Percentiles rank a stretch among this genome's conserved stretches.
phyloP scores from a whole-genome alignment of 1,140 invertebrate species.

The Platyscapa corneri region DNA sequence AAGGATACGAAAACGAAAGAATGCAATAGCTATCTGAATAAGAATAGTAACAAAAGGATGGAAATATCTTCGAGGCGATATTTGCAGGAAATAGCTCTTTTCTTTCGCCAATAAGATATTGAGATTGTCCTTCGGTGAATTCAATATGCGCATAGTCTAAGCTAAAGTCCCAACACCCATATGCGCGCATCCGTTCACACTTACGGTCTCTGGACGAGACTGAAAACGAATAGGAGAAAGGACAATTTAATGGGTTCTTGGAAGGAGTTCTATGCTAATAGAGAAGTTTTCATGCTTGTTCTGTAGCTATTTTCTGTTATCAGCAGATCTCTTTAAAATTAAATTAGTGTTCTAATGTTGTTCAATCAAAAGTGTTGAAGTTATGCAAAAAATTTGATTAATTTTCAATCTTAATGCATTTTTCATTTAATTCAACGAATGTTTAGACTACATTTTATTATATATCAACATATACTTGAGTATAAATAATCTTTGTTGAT shows the following conservation, averaged over 20 bases:
- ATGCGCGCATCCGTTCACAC: not conserved
- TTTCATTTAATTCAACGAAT: no score
- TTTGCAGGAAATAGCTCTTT: not conserved
- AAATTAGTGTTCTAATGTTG: no score
- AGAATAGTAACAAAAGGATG: not conserved
- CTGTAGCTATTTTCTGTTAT: not conserved
- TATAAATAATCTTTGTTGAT: no score
- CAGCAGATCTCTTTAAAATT: not conserved
- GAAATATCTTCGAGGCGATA: not conserved
- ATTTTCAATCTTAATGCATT: no score
- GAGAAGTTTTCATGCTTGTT: constrained; percentile 7
- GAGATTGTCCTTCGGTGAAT: constrained; percentile 19
- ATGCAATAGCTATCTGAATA: no score
- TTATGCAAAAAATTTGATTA: no score
- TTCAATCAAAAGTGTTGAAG: no score
- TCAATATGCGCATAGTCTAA: constrained; percentile 36
- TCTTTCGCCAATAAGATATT: constrained; percentile 26
- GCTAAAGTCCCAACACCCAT: constrained; percentile 25
- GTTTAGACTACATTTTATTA: no score
- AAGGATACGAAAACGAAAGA: not conserved
- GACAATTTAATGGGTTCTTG: constrained; percentile 38
- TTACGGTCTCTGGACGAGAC: not conserved
- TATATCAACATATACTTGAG: no score
- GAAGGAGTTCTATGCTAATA: constrained; percentile 14
- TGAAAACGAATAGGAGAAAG: not conserved